Evolutionary conservation across 2,888 invertebrate genomes (phyloP), one percentile per base, ranked within the genome.

Genomic region (Trichogramma dendrolimi): DNA sequence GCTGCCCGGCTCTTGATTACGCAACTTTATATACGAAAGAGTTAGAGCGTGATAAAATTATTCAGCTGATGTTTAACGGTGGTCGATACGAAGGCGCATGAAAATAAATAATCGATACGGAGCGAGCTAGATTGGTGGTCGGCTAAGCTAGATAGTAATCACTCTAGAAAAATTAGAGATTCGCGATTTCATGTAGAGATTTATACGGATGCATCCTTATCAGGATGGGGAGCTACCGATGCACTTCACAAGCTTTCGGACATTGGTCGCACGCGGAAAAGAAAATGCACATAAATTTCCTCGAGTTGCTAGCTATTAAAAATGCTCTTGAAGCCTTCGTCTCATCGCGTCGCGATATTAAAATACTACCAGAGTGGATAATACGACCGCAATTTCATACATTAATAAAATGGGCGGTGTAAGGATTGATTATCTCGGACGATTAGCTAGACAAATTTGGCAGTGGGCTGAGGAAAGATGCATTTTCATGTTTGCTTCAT

Each of bases 321-420:
- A 46, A n/a, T 38, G 53, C 59, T 1, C 38, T 59, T 39, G 10
- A 42, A 39, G 10, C 14, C 27, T 43, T 55, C 11, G 5, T 6
- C 4, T 14, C 11, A 14, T 6, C n/a, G 5, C 38, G 50, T 5
- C n/a, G 46, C 8, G 46, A 60, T 52, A 27, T 10, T 44, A 54
- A 62, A 58, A 54, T 62, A 6, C 62, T 7, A n/a, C n/a, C n/a
- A 40, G 58, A 44, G 8, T 58, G 2, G 62, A 61, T 47, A 65
- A 62, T 14, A 55, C 60, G 4, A 62, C 65, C 1, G 62, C 62
- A 4, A 49, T 64, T 27, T 55, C 48, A 5, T 65, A 51, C 39
- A 56, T 63, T 39, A 62, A 63, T 49, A 58, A 52, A 44, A 55
- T 50, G 51, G 56, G 61, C 7, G 51, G 63, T n/a, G 49, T 60